A percentile compares a stretch with the other conserved stretches of the same genome.
Evolutionary conservation across 2,113 vertebrate genomes (phyloP).

Genomic region (Amblyornis subalaris): DNA sequence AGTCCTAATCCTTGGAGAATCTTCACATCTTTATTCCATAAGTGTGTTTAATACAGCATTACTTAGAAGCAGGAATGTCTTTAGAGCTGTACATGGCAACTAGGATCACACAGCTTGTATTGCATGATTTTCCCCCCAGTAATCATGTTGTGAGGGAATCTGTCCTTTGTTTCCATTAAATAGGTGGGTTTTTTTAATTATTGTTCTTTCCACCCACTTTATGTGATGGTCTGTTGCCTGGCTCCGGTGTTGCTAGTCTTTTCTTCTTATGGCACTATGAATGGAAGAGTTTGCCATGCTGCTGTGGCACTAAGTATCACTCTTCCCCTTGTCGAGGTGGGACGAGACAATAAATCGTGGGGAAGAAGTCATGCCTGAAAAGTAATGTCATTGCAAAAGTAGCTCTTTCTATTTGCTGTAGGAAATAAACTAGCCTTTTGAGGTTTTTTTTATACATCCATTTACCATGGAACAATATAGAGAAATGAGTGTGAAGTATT

Average conservation of each 20-base stretch:
- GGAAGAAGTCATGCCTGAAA: not conserved
- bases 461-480: not conserved
- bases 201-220: not conserved
- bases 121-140: not conserved
- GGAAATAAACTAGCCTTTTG: not conserved
- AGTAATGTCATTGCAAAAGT: not conserved
- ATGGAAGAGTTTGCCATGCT: not conserved
- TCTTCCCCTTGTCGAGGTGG: not conserved
- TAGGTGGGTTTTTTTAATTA: not conserved
- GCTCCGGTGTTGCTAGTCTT: not conserved
- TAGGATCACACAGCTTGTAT: not conserved
- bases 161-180: not conserved
- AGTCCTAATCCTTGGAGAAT: not conserved
- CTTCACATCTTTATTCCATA: not conserved
- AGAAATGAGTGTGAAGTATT: not conserved
- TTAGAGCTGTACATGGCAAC: not conserved
- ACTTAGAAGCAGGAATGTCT: not conserved
- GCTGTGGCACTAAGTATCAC: not conserved
- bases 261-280: not conserved
- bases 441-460: not conserved
- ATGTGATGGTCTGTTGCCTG: not conserved
- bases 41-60: not conserved
- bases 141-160: not conserved
- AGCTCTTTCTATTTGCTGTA: not conserved
- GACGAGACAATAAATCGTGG: accelerated